These are phyloP conservation scores for Bambusicola thoracicus DNA, from an alignment of 2,113 vertebrate genomes.

Conservation along the genomic window DNA sequence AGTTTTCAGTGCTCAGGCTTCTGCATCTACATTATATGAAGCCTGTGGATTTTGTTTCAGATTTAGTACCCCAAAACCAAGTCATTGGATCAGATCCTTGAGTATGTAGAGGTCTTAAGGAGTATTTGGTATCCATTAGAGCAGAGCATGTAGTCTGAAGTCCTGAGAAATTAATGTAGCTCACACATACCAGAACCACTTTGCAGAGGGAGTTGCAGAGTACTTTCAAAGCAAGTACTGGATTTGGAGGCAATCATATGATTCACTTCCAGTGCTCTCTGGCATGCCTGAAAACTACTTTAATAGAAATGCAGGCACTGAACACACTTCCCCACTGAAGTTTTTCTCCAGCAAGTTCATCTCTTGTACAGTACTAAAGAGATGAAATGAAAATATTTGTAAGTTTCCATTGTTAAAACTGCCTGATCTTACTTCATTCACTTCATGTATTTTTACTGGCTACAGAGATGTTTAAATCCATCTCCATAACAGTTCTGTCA, in stretches of 20 bases:
- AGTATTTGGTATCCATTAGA: background rate
- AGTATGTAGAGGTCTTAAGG: background rate
- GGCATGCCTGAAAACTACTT: background rate
- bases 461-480: background rate
- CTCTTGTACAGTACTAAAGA: background rate
- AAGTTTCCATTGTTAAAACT: background rate
- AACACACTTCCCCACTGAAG: background rate
- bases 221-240: background rate
- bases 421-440: background rate
- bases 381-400: background rate
- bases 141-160: accelerated
- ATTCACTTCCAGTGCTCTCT: background rate
- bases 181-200: background rate
- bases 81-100: accelerated
- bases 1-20: background rate
- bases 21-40: background rate
- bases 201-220: background rate
- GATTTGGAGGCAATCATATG: background rate
- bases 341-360: background rate
- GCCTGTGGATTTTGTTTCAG: background rate
- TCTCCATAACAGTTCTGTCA: accelerated
- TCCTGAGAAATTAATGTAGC: accelerated
- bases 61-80: background rate
- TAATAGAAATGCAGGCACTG: accelerated
- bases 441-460: background rate